A percentile compares a stretch with the other conserved stretches of the same genome.
These are phyloP conservation scores for Pipistrellus pipistrellus DNA, from an alignment of 2,797 vertebrate species.

Conservation along the genomic window DNA sequence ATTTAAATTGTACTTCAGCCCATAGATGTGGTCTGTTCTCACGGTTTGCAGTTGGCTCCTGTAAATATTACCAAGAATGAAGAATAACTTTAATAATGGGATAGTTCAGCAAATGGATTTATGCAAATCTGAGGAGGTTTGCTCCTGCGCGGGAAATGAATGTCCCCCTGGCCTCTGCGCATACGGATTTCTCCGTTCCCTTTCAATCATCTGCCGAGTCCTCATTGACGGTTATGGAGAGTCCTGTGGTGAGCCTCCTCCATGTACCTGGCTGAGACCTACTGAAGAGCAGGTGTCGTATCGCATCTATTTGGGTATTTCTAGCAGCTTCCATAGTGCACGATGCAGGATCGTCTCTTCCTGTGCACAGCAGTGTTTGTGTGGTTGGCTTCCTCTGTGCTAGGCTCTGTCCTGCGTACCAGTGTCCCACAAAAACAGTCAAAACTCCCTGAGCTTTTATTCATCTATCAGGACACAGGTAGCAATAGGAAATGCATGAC, in stretches of 20 bases:
- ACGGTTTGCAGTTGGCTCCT: not conserved
- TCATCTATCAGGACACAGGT: not conserved
- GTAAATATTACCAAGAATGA: slow-evolving; percentile 55
- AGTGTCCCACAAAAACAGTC: not conserved
- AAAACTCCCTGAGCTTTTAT: not conserved
- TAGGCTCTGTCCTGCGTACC: not conserved
- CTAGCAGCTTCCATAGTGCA: not conserved
- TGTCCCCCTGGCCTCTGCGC: not conserved
- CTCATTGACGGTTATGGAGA: not conserved
- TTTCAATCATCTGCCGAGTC: not conserved
- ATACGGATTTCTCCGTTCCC: not conserved
- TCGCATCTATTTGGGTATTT: not conserved
- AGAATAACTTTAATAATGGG: slow-evolving; percentile 72
- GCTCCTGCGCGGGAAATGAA: slow-evolving; percentile 13
- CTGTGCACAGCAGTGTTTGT: not conserved
- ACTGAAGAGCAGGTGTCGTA: not conserved
- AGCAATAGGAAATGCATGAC: not conserved
- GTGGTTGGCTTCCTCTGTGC: not conserved
- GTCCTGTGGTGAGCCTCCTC: not conserved
- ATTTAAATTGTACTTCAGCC: slow-evolving; percentile 43
- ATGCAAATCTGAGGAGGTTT: slow-evolving; percentile 64
- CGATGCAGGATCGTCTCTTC: not conserved
- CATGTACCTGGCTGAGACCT: not conserved
- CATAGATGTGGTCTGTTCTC: slow-evolving; percentile 29
- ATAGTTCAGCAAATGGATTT: slow-evolving; percentile 66